Conservation (phyloP, 2,797 vertebrate genomes). For the Crocidura indochinensis region DNA sequence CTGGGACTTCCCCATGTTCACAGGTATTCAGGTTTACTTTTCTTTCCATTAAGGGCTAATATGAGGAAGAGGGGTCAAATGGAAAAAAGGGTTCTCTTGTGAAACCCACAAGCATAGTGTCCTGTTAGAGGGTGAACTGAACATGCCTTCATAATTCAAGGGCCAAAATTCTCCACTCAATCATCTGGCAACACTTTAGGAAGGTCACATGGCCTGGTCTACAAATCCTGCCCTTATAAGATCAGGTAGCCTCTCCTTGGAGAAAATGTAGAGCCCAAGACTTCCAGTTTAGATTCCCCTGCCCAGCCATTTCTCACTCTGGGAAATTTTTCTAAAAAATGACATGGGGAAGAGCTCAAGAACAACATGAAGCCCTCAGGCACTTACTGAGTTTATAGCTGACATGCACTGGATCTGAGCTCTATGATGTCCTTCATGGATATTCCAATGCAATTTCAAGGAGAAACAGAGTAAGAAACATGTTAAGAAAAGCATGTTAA, state of each 20-base stretch:
- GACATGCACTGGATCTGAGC: not conserved
- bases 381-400: not conserved
- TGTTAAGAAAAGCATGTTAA: too few relatives aligned
- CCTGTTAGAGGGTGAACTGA: not conserved
- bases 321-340: not conserved
- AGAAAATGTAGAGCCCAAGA: not conserved
- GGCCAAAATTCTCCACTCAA: not conserved
- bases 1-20: not conserved
- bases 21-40: not conserved
- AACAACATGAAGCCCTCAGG: not conserved
- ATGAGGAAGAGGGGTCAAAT: not conserved
- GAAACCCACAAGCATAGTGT: not conserved
- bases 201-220: not conserved
- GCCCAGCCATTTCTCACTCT: not conserved
- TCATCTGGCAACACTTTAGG: conserved; percentile 26
- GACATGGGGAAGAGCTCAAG: not conserved
- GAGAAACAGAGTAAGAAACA: too few relatives aligned
- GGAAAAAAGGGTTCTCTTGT: not conserved
- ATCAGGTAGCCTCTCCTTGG: not conserved
- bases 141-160: not conserved
- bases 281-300: not conserved
- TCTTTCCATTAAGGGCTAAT: conserved; percentile 25
- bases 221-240: not conserved
- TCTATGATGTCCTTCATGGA: not conserved
- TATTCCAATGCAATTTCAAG: too few relatives aligned